Percentiles rank a stretch among this genome's conserved stretches.
Conservation (phyloP, 2,888 invertebrate species). For the Torymus aiolomorphi region DNA sequence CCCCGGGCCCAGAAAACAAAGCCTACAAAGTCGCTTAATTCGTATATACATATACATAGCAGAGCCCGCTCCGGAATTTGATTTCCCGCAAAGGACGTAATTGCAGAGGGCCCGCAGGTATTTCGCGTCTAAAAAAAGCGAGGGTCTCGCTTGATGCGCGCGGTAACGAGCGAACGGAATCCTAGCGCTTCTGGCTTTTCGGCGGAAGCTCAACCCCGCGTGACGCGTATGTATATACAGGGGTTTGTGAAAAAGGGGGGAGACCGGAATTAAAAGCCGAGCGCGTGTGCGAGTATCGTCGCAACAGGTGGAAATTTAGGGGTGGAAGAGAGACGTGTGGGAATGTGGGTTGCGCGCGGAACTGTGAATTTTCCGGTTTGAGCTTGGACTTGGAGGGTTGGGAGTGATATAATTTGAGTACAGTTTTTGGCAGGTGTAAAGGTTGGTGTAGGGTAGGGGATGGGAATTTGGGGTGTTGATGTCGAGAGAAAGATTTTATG, state of each 20-base stretch:
- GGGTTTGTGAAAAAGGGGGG: conserved; percentile 22
- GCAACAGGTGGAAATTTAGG: conserved; percentile 44
- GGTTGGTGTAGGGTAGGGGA: not conserved
- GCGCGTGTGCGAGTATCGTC: no score
- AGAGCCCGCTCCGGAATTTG: conserved; percentile 15
- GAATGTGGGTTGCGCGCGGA: conserved; percentile 24
- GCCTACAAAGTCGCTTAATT: not conserved
- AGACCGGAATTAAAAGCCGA: conserved; percentile 48
- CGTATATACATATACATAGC: not conserved
- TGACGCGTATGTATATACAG: not conserved
- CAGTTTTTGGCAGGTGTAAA: not conserved
- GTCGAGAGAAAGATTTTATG: no score
- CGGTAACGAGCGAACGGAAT: conserved; percentile 52
- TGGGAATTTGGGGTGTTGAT: no score
- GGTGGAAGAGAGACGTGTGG: conserved; percentile 1
- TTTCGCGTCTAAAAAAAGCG: not conserved
- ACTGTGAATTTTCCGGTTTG: conserved; percentile 23
- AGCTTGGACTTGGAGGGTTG: not conserved
- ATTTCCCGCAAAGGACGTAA: conserved; percentile 51
- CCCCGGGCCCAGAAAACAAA: no score
- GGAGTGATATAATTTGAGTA: not conserved
- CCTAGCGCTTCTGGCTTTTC: not conserved
- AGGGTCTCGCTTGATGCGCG: conserved; percentile 46
- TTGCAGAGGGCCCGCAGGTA: conserved; percentile 6
- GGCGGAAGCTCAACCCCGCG: conserved; percentile 6